Evolutionary conservation across 2,888 invertebrate genomes (phyloP).

Genomic region (Aromia moschata): DNA sequence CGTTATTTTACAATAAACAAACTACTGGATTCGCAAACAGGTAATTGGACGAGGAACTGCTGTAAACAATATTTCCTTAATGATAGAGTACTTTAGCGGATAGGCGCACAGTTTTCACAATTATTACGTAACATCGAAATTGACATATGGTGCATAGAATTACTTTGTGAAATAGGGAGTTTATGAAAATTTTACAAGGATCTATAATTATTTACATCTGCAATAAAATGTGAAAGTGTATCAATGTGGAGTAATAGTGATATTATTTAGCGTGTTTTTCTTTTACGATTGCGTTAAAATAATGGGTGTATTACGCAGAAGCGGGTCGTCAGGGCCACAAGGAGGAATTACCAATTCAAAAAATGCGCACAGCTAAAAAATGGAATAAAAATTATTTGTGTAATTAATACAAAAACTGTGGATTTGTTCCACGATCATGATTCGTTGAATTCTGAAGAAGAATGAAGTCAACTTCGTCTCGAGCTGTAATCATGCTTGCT

Average conservation of each 20-base stretch:
- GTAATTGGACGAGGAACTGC: slow-evolving; percentile 2
- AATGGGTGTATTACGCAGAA: too few species aligned
- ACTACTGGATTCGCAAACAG: neutral
- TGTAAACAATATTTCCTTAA: slow-evolving; percentile 6
- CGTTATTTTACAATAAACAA: too few species aligned
- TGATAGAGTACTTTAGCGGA: neutral
- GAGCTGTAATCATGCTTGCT: too few species aligned
- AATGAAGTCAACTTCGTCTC: too few species aligned
- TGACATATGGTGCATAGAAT: slow-evolving; percentile 24
- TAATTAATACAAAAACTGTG: too few species aligned
- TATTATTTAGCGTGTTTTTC: neutral
- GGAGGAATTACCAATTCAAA: too few species aligned
- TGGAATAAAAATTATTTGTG: too few species aligned
- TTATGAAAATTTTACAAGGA: slow-evolving; percentile 5
- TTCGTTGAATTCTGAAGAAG: too few species aligned
- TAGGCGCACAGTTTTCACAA: neutral
- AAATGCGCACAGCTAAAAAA: too few species aligned
- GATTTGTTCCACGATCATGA: too few species aligned
- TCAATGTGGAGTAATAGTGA: slow-evolving; percentile 4
- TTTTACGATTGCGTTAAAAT: too few species aligned
- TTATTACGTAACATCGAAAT: slow-evolving; percentile 11
- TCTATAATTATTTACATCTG: slow-evolving; percentile 21
- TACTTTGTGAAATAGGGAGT: slow-evolving; percentile 21
- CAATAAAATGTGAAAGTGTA: slow-evolving; percentile 63
- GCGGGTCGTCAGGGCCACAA: too few species aligned